These are phyloP conservation scores for Tapirus terrestris DNA, from an alignment of 2,113 vertebrate genomes.

Conservation along the genomic window DNA sequence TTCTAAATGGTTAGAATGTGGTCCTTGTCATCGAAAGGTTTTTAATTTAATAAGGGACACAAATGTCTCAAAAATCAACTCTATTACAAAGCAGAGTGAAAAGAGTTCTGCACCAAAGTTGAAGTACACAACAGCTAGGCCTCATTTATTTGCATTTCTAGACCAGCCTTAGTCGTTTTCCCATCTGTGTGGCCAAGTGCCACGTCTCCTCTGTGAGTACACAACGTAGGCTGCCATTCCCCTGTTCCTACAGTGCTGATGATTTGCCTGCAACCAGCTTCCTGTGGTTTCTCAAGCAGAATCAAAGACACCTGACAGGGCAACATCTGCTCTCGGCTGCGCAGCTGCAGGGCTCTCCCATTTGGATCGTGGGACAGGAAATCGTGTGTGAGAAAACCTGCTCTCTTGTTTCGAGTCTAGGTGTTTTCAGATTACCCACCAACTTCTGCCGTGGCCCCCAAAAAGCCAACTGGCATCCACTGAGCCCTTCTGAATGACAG, in stretches of 20 bases:
- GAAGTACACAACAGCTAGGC: not conserved
- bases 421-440: not conserved
- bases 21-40: not conserved
- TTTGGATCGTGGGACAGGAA: constrained; percentile 76
- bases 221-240: not conserved
- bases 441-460: not conserved
- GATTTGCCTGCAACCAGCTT: constrained; percentile 84
- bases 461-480: not conserved
- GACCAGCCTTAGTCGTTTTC: not conserved
- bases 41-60: not conserved
- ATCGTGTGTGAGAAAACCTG: not conserved
- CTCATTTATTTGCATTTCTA: not conserved
- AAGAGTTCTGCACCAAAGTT: not conserved
- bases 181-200: not conserved
- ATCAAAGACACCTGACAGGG: constrained; percentile 86
- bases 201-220: not conserved
- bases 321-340: constrained; percentile 84
- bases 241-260: constrained; percentile 77
- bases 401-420: not conserved
- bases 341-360: constrained; percentile 82
- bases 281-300: constrained; percentile 79
- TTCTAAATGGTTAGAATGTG: not conserved
- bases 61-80: not conserved
- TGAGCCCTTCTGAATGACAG: not conserved
- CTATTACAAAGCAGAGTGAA: not conserved